Percentiles rank a stretch among this genome's conserved stretches.
Conservation (phyloP, 1,140 invertebrate species). For the Tetragonula clypearis region DNA sequence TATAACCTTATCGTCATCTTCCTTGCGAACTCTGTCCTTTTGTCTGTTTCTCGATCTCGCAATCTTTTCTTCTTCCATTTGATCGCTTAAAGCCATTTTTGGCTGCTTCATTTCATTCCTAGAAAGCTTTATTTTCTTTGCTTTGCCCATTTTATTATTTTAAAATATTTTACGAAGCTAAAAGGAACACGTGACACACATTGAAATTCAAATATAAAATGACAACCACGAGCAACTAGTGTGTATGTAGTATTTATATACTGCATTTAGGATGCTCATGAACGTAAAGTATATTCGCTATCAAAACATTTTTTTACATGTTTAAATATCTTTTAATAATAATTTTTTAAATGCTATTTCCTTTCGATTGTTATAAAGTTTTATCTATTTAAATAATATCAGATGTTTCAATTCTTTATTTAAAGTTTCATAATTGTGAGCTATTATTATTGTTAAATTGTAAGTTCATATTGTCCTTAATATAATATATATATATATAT, state of each 20-base stretch:
- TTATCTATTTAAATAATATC: no score
- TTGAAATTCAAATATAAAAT: background rate
- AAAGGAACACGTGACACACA: background rate
- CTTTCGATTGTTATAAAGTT: no score
- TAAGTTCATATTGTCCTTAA: no score
- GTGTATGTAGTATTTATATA: background rate
- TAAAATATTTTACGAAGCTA: background rate
- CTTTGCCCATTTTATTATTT: constrained; percentile 83
- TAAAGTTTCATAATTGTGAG: no score
- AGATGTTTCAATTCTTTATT: no score
- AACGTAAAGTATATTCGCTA: no score
- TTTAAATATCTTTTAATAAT: no score
- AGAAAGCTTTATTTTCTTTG: constrained; percentile 84
- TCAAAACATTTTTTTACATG: no score
- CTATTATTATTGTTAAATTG: no score
- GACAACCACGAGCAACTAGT: background rate
- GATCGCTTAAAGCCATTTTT: constrained; percentile 83
- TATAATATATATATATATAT: no score
- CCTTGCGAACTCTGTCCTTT: constrained; percentile 82
- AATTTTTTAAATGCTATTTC: no score
- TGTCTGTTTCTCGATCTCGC: constrained; percentile 83
- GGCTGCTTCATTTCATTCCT: constrained; percentile 75
- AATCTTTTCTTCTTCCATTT: constrained; percentile 82
- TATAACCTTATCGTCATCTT: constrained; percentile 84
- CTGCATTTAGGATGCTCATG: no score